Evolutionary conservation across 2,113 vertebrate genomes (phyloP).

Genomic region (Ammodytes dubius): DNA sequence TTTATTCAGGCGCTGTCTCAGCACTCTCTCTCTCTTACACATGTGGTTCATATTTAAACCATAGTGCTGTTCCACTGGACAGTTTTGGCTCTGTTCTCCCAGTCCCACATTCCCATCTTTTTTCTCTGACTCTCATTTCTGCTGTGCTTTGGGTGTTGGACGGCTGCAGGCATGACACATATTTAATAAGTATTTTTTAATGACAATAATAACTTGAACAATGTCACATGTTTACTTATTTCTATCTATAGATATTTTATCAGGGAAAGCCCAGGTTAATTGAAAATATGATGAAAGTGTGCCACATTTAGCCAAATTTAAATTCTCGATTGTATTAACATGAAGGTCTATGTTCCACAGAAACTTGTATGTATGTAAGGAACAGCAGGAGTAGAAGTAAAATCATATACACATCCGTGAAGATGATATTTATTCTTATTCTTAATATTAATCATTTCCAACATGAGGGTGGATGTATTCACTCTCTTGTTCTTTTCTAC

Average conservation of each 20-base stretch:
- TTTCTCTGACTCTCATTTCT: constrained; percentile 40
- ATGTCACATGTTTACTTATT: neutral
- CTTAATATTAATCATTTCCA: neutral
- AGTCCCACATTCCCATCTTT: constrained; percentile 67
- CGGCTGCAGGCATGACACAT: neutral
- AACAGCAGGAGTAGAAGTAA: neutral
- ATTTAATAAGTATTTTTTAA: neutral
- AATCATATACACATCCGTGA: neutral
- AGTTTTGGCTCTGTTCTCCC: constrained; percentile 70
- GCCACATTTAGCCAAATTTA: neutral
- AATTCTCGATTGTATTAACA: neutral
- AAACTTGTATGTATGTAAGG: neutral
- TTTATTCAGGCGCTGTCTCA: constrained; percentile 66
- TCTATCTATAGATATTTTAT: neutral
- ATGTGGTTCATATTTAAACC: constrained; percentile 82
- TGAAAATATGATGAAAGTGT: neutral
- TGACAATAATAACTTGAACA: neutral
- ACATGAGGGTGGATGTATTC: neutral
- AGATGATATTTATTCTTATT: neutral
- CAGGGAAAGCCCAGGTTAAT: neutral
- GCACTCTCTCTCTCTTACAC: constrained; percentile 69
- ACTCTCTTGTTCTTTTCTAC: neutral
- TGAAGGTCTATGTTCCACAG: neutral
- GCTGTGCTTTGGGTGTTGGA: constrained; percentile 27
- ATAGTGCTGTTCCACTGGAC: constrained; percentile 71